These are phyloP conservation scores for Pheucticus melanocephalus DNA, from an alignment of 2,113 vertebrate species.

Conservation along the genomic window DNA sequence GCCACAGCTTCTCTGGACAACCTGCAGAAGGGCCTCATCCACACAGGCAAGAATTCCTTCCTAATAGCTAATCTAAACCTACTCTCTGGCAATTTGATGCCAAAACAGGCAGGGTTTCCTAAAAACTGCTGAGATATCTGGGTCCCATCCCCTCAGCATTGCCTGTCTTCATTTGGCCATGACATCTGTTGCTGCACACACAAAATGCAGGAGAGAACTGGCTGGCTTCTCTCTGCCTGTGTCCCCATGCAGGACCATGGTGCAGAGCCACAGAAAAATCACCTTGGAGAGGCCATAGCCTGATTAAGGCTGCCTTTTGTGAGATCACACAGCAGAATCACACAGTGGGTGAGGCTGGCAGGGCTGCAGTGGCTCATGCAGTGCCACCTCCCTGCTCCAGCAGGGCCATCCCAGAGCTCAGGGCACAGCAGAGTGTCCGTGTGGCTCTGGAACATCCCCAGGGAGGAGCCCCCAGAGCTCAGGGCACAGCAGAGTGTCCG, in stretches of 20 bases:
- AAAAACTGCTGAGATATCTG: neutral
- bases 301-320: neutral
- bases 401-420: neutral
- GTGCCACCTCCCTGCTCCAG: neutral
- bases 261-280: too few relatives aligned
- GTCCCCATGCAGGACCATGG: neutral
- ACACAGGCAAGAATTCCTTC: too few relatives aligned
- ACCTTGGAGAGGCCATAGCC: neutral
- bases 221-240: neutral
- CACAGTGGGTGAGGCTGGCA: neutral
- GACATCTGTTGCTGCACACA: neutral
- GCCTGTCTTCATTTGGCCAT: neutral
- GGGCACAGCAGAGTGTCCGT: neutral
- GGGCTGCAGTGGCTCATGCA: neutral
- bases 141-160: too few relatives aligned
- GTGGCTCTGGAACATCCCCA: neutral
- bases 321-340: neutral
- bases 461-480: neutral
- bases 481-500: too few relatives aligned
- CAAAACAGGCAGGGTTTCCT: neutral
- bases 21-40: neutral
- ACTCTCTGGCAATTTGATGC: neutral
- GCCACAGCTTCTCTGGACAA: neutral
- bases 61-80: neutral
- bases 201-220: neutral